Evolutionary conservation across 2,888 invertebrate genomes (phyloP).

Genomic region (Hyposoter dolosus): DNA sequence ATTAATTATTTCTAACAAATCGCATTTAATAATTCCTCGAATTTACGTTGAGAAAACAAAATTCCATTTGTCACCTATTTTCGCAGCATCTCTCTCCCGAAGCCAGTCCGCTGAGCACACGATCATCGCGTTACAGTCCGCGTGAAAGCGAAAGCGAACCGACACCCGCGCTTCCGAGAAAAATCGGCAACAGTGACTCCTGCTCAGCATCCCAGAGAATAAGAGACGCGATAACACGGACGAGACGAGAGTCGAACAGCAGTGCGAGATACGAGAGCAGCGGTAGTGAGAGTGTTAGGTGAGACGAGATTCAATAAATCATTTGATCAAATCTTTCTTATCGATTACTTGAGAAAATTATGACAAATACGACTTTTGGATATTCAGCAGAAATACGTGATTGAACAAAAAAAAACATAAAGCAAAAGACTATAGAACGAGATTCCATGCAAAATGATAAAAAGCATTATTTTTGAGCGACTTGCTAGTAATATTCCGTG

Average conservation of each 20-base stretch:
- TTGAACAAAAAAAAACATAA: background rate
- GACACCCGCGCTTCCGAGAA: constrained; percentile 82
- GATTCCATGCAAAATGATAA: background rate
- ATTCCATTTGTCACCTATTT: background rate
- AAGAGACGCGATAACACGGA: constrained; percentile 82
- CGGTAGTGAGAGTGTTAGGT: constrained; percentile 83
- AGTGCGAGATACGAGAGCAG: constrained; percentile 83
- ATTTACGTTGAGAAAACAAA: background rate
- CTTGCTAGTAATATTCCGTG: background rate
- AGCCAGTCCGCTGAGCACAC: constrained; percentile 83
- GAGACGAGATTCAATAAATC: background rate
- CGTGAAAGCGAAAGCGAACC: constrained; percentile 84
- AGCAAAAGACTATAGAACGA: background rate
- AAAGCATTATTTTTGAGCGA: background rate
- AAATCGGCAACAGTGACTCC: constrained; percentile 79
- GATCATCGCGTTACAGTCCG: constrained; percentile 83
- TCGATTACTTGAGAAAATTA: background rate
- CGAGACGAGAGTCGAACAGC: constrained; percentile 83
- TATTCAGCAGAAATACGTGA: background rate
- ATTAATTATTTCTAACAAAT: background rate
- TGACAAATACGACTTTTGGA: background rate
- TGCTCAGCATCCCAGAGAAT: constrained; percentile 82
- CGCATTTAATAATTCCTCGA: constrained; percentile 1
- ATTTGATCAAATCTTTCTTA: background rate
- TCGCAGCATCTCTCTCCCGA: constrained; percentile 83